These are phyloP conservation scores for Proteles cristata DNA, from an alignment of 2,113 vertebrate species.

Conservation along the genomic window DNA sequence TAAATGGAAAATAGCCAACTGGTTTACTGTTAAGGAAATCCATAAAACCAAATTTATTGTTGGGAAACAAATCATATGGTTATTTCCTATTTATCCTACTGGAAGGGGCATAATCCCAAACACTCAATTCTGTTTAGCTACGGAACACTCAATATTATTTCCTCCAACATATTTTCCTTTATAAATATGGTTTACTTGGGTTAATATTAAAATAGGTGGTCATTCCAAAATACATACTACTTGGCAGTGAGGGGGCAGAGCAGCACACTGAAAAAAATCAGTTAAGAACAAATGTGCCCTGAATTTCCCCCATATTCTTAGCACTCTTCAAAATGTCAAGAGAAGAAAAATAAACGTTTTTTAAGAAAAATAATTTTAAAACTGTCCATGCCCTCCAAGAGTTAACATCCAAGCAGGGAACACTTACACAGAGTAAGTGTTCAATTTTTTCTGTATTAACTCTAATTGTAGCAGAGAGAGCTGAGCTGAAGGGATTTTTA, in stretches of 20 bases:
- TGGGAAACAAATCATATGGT: background rate
- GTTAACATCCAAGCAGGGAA: background rate
- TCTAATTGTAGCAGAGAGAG: slow-evolving; percentile 13
- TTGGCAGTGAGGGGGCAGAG: background rate
- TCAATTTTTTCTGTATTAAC: background rate
- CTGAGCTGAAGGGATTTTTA: background rate
- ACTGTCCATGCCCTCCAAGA: background rate
- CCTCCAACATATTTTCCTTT: slow-evolving; percentile 31
- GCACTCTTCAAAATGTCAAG: background rate
- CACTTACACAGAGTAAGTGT: background rate
- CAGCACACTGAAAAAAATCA: slow-evolving; percentile 9
- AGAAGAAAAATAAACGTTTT: background rate
- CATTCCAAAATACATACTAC: slow-evolving; percentile 45
- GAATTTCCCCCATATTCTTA: background rate
- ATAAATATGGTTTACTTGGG: slow-evolving; percentile 5
- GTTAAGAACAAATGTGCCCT: background rate
- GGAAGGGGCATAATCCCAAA: background rate
- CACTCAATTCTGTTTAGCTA: slow-evolving; percentile 12
- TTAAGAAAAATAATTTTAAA: background rate
- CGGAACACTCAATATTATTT: background rate
- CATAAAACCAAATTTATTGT: slow-evolving; percentile 33
- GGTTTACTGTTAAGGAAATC: slow-evolving; percentile 52
- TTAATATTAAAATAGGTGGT: slow-evolving; percentile 6
- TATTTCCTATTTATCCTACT: slow-evolving; percentile 42
- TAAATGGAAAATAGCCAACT: slow-evolving; percentile 1